Evolutionary conservation across 2,113 vertebrate species (phyloP).

Genomic region (Poeciliopsis occidentalis): DNA sequence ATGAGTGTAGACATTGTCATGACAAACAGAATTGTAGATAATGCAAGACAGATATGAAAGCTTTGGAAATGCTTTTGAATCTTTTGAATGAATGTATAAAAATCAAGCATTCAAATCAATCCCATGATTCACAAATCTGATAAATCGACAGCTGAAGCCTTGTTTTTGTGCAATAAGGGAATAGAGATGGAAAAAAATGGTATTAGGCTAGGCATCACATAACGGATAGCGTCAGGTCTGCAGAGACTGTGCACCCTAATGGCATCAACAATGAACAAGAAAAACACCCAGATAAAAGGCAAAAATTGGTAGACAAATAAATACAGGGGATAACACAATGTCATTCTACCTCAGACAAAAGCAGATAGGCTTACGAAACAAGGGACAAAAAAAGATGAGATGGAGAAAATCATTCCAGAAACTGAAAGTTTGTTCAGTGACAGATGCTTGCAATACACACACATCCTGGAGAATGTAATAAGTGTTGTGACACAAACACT

Average conservation of each 20-base stretch:
- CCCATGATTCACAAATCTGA: conserved; percentile 29
- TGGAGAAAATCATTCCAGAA: conserved; percentile 40
- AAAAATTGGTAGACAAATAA: conserved; percentile 32
- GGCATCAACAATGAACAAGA: conserved; percentile 28
- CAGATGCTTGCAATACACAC: conserved; percentile 44
- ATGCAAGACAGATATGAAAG: neutral
- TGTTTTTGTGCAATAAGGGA: conserved; percentile 33
- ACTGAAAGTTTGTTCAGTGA: conserved; percentile 33
- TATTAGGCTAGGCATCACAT: conserved; percentile 51
- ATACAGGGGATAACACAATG: conserved; percentile 36
- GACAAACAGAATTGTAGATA: neutral
- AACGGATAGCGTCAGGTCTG: conserved; percentile 39
- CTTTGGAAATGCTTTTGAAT: neutral
- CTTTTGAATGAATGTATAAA: conserved; percentile 20
- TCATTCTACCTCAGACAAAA: conserved; percentile 30
- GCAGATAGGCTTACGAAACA: conserved; percentile 55
- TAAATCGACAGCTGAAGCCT: conserved; percentile 23
- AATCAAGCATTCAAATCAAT: conserved; percentile 8
- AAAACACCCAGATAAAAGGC: conserved; percentile 46
- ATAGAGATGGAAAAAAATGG: conserved; percentile 37
- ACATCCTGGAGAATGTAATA: conserved; percentile 48
- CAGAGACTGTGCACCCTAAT: conserved; percentile 35
- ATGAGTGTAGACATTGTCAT: neutral
- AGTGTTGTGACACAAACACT: conserved; percentile 49
- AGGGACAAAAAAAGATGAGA: conserved; percentile 36